phyloP scores from a whole-genome alignment of 1,140 invertebrate species.

The Cecropterus lyciades region DNA sequence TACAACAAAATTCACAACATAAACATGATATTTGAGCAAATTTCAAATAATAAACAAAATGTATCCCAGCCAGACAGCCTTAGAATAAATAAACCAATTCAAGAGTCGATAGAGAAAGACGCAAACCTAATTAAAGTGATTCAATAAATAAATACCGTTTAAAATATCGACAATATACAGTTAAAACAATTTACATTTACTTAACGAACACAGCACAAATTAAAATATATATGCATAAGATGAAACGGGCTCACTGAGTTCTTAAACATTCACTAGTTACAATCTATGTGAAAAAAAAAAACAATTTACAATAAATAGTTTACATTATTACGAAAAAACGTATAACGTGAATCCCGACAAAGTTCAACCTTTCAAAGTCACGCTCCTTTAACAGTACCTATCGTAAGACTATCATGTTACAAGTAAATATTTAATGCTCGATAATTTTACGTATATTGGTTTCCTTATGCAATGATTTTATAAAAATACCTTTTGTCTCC shows the following conservation, averaged over 20 bases:
- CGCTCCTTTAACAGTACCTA: slow-evolving; percentile 63
- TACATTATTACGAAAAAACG: slow-evolving; percentile 72
- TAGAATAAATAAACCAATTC: slow-evolving; percentile 55
- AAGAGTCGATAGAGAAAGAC: slow-evolving; percentile 56
- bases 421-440: slow-evolving; percentile 78
- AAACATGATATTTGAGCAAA: slow-evolving; percentile 73
- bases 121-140: slow-evolving; percentile 74
- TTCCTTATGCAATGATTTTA: slow-evolving; percentile 82
- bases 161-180: slow-evolving; percentile 83
- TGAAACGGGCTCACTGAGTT: slow-evolving; percentile 73
- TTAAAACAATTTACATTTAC: slow-evolving; percentile 82
- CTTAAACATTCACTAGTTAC: slow-evolving; percentile 76
- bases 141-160: slow-evolving; percentile 82
- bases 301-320: slow-evolving; percentile 80
- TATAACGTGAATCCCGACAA: slow-evolving; percentile 74
- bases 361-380: slow-evolving; percentile 56
- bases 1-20: slow-evolving; percentile 57
- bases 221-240: slow-evolving; percentile 63
- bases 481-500: slow-evolving; percentile 80
- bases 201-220: slow-evolving; percentile 83
- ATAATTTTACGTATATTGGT: slow-evolving; percentile 84
- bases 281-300: slow-evolving; percentile 71
- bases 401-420: slow-evolving; percentile 73
- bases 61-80: slow-evolving; percentile 74
- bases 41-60: slow-evolving; percentile 66